Evolutionary conservation across 2,797 vertebrate species (phyloP), one percentile per base, ranked within the genome.

Genomic region (Chelon labrosus): DNA sequence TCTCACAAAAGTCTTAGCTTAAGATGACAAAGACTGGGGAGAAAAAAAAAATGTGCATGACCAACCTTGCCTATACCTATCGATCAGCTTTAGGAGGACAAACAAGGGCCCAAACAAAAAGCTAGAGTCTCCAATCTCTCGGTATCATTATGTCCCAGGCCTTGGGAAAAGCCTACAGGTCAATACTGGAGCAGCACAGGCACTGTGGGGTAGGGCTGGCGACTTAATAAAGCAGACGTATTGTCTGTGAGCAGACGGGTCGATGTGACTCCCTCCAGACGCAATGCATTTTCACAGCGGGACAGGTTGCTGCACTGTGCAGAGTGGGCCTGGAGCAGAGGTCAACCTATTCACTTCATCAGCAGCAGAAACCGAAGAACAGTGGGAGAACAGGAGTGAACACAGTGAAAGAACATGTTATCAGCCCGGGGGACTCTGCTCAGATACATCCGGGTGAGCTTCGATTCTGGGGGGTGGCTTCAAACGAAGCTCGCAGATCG

Each of bases 241-340:
- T 92, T 93, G 90, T 92, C 87, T 84, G 85, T 56, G 78, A 89
- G 88, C 81, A 91, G 90, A 92, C 89, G 54, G 92, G 88, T 94
- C 92, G 90, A 94, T 94, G 88, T 67, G 81, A 80, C 85, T 62
- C 89, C 83, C 85, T 76, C 71, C 56, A 90, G 87, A 91, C 16
- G 84, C 88, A 83, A 90, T 90, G 90, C 93, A 91, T 94, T 93
- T 92, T 91, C 90, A 88, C 92, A 88, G 90, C 75, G 60, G 90
- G 89, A 84, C 77, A 82, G 83, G 86, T 86, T 71, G 79, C 76
- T 76, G 82, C 82, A 84, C 80, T 71, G 85, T 86, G 88, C 67
- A 70, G 84, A 83, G 83, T 65, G 77, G 83, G 76, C 83, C 76
- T 49, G 61, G 84, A 89, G 80, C 88, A 90, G 87, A 86, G 90